phyloP scores from a whole-genome alignment of 2,113 vertebrate genomes.

The Climacteris rufus region DNA sequence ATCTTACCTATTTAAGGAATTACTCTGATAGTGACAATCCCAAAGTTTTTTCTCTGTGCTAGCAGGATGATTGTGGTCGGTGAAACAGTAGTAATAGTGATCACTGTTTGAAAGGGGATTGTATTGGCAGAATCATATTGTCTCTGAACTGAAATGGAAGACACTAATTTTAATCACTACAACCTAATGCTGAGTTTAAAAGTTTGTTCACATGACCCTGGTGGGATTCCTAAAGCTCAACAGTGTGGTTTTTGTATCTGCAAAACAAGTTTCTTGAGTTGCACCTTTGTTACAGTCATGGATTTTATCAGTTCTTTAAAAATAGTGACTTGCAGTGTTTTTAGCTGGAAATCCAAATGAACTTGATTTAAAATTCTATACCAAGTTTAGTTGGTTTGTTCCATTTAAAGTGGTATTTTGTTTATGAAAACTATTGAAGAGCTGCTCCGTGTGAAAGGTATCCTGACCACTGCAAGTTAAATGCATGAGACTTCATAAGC shows the following conservation, averaged over 20 bases:
- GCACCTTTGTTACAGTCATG: too few relatives aligned
- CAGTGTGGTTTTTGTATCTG: not conserved
- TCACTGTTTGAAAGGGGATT: not conserved
- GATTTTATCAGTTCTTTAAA: not conserved
- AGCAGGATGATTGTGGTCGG: not conserved
- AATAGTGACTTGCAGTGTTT: not conserved
- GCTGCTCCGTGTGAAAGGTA: not conserved
- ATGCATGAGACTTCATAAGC: not conserved
- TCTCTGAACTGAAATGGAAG: not conserved
- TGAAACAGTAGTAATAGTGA: not conserved
- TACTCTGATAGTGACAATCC: not conserved
- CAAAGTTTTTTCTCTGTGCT: not conserved
- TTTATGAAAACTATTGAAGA: not conserved
- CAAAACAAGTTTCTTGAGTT: too few relatives aligned
- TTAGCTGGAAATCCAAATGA: not conserved
- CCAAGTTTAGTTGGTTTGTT: not conserved
- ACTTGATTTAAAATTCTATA: not conserved
- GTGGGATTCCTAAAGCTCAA: not conserved
- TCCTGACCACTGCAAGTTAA: not conserved
- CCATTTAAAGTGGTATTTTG: not conserved
- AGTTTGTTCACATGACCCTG: not conserved
- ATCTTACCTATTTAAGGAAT: not conserved
- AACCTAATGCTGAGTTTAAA: not conserved
- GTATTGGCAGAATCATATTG: not conserved
- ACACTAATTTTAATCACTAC: not conserved